Base-by-base conservation (phyloP, 2,888 invertebrate species). In the Callinectes sapidus region DNA sequence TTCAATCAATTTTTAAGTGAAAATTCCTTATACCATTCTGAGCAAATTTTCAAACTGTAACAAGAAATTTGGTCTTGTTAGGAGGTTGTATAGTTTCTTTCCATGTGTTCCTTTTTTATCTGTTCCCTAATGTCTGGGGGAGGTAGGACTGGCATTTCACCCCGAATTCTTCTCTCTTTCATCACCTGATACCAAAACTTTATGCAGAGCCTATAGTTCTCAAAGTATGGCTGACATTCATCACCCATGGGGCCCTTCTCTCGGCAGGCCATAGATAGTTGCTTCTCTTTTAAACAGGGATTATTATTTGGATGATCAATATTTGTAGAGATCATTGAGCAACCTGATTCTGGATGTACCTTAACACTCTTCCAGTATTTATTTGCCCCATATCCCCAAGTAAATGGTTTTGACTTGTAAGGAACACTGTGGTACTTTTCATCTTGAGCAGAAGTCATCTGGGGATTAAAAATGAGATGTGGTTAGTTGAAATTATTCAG, bases 51-150 rank as follows among this genome's bases (percentile, higher is more conserved):
- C 61, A 23, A 23, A 71, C 71, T 28, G 28, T 71, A 71, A 28
- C 28, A 71, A 8, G n/a, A 23, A 71, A 28, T 3, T 71, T 2
- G 23, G 28, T 71, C 10, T 28, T 10, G 2, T 71, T 71, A n/a
- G 13, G 71, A 23, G 6, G n/a, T n/a, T n/a, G 10, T 13, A 71
- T 71, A 39, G 23, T 61, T 28, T 35, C 32, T 61, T 42, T 61
- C 32, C 61, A 89, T 55, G 61, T 61, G 35, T 61, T 61, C 61
- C 16, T 89, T 61, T 35, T 32, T 89, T n/a, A 81, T 35, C 81
- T 35, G 81, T 5, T 81, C 35, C 81, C 81, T 81, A 35, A 81
- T 35, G 81, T 32, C 81, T 81, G 81, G 81, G 81, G 81, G 81
- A 35, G 81, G 81, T 13, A 81, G 35, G 35, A 32, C 81, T 32